phyloP scores from a whole-genome alignment of 2,888 invertebrate species.

The Pseudococcus viburni region DNA sequence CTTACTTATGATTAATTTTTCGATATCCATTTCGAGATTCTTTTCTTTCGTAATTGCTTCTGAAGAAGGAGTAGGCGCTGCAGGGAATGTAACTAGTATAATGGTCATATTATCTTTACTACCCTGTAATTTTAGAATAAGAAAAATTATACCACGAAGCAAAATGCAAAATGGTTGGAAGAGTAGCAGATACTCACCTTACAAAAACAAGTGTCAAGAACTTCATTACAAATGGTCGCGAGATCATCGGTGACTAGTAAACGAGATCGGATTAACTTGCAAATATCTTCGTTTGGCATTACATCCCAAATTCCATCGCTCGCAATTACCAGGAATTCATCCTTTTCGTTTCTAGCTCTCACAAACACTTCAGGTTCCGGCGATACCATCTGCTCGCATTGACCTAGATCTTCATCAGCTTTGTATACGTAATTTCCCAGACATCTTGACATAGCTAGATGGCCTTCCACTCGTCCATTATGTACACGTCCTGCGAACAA shows the following conservation, averaged over 20 bases:
- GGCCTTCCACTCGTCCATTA: constrained; percentile 97
- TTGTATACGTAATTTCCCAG: constrained; percentile 98
- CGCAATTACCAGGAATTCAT: constrained; percentile 96
- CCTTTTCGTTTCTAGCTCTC: constrained; percentile 79
- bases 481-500: constrained; percentile 76
- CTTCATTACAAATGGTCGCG: constrained; percentile 91
- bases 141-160: too few species aligned
- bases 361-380: constrained; percentile 98
- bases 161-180: too few species aligned
- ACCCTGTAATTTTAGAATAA: too few species aligned
- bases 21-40: too few species aligned
- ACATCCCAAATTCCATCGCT: constrained; percentile 99
- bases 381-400: constrained; percentile 97
- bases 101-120: too few species aligned
- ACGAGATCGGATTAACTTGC: constrained; percentile 92
- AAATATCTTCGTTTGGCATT: constrained; percentile 95
- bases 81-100: too few species aligned
- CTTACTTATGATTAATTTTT: too few species aligned
- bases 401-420: constrained; percentile 85
- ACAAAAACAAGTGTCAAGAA: constrained; percentile 97
- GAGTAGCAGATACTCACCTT: constrained; percentile 78
- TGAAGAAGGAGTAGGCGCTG: too few species aligned
- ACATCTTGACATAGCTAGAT: constrained; percentile 92
- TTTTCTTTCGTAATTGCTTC: too few species aligned
- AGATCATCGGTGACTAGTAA: constrained; percentile 91